Percentiles rank a stretch among this genome's conserved stretches.
Evolutionary conservation across 2,888 invertebrate genomes (phyloP).

Genomic region (Dorcus parallelipipedus): DNA sequence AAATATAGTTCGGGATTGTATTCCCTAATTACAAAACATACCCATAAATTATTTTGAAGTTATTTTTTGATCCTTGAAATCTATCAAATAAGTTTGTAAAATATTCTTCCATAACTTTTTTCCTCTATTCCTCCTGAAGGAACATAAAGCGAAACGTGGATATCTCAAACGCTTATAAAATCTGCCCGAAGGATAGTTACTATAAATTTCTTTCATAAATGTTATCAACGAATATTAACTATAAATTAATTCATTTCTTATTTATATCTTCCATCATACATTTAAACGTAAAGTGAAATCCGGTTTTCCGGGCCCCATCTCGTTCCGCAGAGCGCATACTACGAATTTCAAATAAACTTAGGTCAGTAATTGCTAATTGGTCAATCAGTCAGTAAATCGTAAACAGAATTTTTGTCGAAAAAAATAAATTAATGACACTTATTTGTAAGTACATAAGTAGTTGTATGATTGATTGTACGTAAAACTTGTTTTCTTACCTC

Average conservation of each 20-base stretch:
- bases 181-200: background rate
- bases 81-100: background rate
- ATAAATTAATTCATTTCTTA: background rate
- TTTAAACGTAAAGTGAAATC: no score
- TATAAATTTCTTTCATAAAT: background rate
- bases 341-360: no score
- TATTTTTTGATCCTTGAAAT: background rate
- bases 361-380: no score
- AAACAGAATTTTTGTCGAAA: no score
- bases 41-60: background rate
- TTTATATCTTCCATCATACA: no score
- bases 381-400: no score
- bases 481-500: background rate
- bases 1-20: no score
- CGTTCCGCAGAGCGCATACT: no score
- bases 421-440: background rate
- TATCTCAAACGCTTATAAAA: background rate
- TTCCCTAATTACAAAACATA: no score
- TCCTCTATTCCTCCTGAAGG: background rate
- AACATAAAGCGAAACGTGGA: background rate
- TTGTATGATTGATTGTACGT: background rate
- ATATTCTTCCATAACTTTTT: no score
- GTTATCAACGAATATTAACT: background rate
- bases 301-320: no score
- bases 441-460: background rate